These are phyloP conservation scores for Nerophis ophidion DNA, from an alignment of 2,113 vertebrate genomes.

Conservation along the genomic window DNA sequence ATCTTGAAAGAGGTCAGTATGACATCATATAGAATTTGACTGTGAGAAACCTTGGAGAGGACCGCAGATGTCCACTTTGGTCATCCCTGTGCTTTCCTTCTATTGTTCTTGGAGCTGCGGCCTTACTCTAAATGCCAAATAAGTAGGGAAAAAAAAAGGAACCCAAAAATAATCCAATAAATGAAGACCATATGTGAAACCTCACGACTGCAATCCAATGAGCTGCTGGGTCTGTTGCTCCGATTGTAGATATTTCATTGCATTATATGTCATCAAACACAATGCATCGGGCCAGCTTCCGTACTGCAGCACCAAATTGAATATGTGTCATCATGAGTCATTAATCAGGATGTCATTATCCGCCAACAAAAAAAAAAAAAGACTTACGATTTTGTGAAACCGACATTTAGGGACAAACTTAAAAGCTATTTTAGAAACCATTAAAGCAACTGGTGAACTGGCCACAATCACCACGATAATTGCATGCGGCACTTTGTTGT, in stretches of 20 bases:
- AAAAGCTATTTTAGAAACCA: slow-evolving; percentile 43
- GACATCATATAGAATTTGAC: no score
- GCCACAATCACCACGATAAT: slow-evolving; percentile 27
- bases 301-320: slow-evolving; percentile 55
- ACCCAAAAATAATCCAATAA: slow-evolving; percentile 18
- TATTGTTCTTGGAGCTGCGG: not conserved
- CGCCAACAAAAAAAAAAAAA: slow-evolving; percentile 30
- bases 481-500: slow-evolving; percentile 21
- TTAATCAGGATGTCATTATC: slow-evolving; percentile 55
- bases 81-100: not conserved
- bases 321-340: slow-evolving; percentile 59
- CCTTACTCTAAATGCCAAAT: slow-evolving; percentile 1
- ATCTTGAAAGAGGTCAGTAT: no score
- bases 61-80: no score
- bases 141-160: slow-evolving; percentile 7
- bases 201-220: slow-evolving; percentile 17
- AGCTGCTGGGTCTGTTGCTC: slow-evolving; percentile 17
- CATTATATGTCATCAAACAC: slow-evolving; percentile 62
- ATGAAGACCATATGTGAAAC: slow-evolving; percentile 35
- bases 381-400: slow-evolving; percentile 34
- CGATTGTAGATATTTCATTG: slow-evolving; percentile 43
- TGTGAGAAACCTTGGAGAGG: no score
- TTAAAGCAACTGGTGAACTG: slow-evolving; percentile 36
- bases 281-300: slow-evolving; percentile 44
- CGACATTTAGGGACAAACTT: slow-evolving; percentile 36